phyloP scores from a whole-genome alignment of 2,797 vertebrate genomes.

The Melanotaenia nigrans region DNA sequence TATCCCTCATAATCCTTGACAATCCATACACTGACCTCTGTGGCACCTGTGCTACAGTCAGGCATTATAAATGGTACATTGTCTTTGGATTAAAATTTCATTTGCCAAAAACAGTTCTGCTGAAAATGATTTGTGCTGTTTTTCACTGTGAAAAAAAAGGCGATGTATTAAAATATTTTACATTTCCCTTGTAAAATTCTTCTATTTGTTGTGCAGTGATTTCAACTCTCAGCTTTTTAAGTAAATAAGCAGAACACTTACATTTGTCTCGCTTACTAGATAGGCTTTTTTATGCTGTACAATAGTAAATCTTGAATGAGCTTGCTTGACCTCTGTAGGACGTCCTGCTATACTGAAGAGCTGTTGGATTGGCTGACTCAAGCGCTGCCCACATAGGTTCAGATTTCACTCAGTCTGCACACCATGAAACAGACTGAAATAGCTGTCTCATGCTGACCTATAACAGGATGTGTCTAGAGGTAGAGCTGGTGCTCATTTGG shows the following conservation, averaged over 20 bases:
- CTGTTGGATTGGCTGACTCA: conserved; percentile 59
- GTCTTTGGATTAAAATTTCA: conserved; percentile 65
- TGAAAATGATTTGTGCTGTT: conserved; percentile 64
- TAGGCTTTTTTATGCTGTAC: conserved; percentile 19
- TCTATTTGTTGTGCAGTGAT: conserved; percentile 1
- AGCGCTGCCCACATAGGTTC: conserved; percentile 54
- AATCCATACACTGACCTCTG: conserved; percentile 63
- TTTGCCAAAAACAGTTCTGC: conserved; percentile 69
- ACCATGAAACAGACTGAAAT: conserved; percentile 72
- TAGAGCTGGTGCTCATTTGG: conserved; percentile 12
- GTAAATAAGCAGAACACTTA: no score
- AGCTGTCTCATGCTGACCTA: conserved; percentile 62
- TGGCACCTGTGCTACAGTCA: conserved; percentile 40
- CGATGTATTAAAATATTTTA: conserved; percentile 77
- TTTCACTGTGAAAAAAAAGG: conserved; percentile 76
- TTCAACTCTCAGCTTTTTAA: neutral
- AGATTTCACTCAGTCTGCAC: conserved; percentile 70
- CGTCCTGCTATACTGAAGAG: conserved; percentile 31
- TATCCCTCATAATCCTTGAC: conserved; percentile 54
- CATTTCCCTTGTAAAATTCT: conserved; percentile 57
- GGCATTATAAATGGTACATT: conserved; percentile 60
- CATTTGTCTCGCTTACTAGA: neutral
- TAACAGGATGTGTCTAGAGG: conserved; percentile 49
- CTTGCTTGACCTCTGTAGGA: conserved; percentile 54
- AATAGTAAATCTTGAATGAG: conserved; percentile 41